Conservation (phyloP, 2,888 invertebrate genomes). For the Lasioglossum leucozonium region DNA sequence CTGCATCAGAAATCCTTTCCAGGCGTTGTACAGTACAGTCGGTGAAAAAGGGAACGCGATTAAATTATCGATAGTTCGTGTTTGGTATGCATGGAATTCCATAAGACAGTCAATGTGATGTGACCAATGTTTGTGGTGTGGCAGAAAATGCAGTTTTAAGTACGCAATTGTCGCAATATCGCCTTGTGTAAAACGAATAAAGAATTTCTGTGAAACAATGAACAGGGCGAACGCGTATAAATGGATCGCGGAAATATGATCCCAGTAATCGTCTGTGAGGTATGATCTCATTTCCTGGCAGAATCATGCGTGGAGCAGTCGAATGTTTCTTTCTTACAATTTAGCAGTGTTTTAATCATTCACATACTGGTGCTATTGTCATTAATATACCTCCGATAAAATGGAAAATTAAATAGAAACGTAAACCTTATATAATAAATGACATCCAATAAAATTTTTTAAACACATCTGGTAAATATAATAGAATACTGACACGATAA, state of each 20-base stretch:
- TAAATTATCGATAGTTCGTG: slow-evolving; percentile 26
- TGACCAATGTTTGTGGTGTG: slow-evolving; percentile 1
- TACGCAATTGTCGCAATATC: slow-evolving; percentile 19
- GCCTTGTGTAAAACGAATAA: slow-evolving; percentile 2
- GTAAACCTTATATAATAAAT: slow-evolving; percentile 25
- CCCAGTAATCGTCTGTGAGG: slow-evolving; percentile 37
- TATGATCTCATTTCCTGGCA: slow-evolving; percentile 58
- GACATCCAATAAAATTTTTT: neutral
- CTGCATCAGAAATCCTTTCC: neutral
- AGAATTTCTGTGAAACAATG: slow-evolving; percentile 29
- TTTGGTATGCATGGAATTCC: slow-evolving; percentile 28
- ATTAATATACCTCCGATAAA: neutral
- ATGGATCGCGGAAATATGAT: slow-evolving; percentile 37
- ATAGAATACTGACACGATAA: neutral
- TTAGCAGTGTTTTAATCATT: slow-evolving; percentile 13
- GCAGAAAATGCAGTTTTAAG: slow-evolving; percentile 23
- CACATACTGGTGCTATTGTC: neutral
- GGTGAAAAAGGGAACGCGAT: slow-evolving; percentile 31
- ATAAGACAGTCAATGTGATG: slow-evolving; percentile 29
- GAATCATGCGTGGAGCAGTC: slow-evolving; percentile 20
- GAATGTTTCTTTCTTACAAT: slow-evolving; percentile 32
- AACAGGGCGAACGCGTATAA: slow-evolving; percentile 18
- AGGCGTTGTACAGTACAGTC: slow-evolving; percentile 12
- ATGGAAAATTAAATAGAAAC: neutral
- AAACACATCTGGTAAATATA: neutral